These are phyloP conservation scores for Leptopilina syphax DNA, from an alignment of 2,888 invertebrate genomes.

Conservation along the genomic window DNA sequence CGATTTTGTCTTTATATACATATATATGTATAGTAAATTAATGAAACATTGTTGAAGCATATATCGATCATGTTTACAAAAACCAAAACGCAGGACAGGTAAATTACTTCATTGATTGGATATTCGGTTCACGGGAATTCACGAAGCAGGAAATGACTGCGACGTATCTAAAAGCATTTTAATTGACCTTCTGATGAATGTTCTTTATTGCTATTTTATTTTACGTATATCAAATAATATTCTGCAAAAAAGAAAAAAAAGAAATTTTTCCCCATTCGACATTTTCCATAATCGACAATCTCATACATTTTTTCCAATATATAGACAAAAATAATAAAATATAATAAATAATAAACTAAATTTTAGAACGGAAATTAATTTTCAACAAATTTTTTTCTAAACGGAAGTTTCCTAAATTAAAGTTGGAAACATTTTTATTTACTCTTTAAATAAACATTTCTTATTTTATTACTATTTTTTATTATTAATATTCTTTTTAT, in stretches of 20 bases:
- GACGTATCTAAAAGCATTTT: constrained; percentile 9
- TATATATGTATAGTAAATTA: background rate
- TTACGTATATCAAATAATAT: background rate
- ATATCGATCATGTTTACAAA: constrained; percentile 26
- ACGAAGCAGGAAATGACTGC: constrained; percentile 20
- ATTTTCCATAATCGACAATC: background rate
- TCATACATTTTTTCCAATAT: too few relatives aligned
- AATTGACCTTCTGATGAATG: constrained; percentile 13
- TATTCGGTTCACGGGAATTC: constrained; percentile 6
- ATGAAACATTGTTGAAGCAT: constrained; percentile 3
- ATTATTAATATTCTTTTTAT: too few relatives aligned
- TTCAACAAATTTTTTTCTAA: too few relatives aligned
- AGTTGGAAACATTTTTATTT: too few relatives aligned
- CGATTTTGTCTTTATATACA: background rate
- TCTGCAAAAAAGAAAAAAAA: background rate
- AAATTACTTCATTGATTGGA: constrained; percentile 31
- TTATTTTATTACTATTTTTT: too few relatives aligned
- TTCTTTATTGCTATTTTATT: background rate
- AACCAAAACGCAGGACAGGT: constrained; percentile 7
- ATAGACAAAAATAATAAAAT: too few relatives aligned
- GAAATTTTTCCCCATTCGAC: background rate
- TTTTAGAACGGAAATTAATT: too few relatives aligned
- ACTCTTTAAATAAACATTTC: too few relatives aligned
- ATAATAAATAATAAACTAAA: too few relatives aligned
- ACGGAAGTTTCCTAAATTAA: too few relatives aligned